Percentiles rank a stretch among this genome's conserved stretches.
These are phyloP conservation scores for Elysia chlorotica DNA, from an alignment of 1,140 invertebrate genomes.

Conservation along the genomic window DNA sequence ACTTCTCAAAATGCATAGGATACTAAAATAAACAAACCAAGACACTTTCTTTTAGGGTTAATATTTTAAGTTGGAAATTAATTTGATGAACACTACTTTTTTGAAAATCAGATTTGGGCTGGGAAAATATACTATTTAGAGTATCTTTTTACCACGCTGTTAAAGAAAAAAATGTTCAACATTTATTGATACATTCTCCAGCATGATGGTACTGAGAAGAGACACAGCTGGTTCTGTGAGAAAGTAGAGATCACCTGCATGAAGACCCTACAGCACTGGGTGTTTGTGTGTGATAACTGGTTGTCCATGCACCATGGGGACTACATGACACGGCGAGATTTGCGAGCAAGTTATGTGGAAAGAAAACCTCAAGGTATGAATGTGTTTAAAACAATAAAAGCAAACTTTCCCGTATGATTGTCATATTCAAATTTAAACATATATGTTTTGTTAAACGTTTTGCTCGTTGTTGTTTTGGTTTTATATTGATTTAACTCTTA, in stretches of 20 bases:
- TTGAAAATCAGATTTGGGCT: too few relatives aligned
- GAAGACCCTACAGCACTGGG: constrained; percentile 35
- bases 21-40: neutral
- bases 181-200: neutral
- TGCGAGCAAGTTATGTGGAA: neutral
- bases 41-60: neutral
- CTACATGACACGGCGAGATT: neutral
- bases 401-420: too few relatives aligned
- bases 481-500: too few relatives aligned
- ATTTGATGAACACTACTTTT: neutral
- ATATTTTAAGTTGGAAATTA: neutral
- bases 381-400: neutral
- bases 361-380: constrained; percentile 1
- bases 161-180: too few relatives aligned
- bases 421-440: too few relatives aligned
- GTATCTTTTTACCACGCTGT: neutral
- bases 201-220: constrained; percentile 11
- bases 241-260: constrained; percentile 19
- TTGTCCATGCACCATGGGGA: constrained; percentile 46
- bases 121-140: too few relatives aligned
- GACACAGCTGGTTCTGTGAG: constrained; percentile 20
- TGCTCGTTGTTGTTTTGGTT: too few relatives aligned
- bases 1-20: too few relatives aligned
- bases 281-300: constrained; percentile 59
- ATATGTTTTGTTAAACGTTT: too few relatives aligned